Evolutionary conservation across 2,797 vertebrate species (phyloP), one percentile per base, ranked within the genome.

Genomic region (Siniperca obscura): DNA sequence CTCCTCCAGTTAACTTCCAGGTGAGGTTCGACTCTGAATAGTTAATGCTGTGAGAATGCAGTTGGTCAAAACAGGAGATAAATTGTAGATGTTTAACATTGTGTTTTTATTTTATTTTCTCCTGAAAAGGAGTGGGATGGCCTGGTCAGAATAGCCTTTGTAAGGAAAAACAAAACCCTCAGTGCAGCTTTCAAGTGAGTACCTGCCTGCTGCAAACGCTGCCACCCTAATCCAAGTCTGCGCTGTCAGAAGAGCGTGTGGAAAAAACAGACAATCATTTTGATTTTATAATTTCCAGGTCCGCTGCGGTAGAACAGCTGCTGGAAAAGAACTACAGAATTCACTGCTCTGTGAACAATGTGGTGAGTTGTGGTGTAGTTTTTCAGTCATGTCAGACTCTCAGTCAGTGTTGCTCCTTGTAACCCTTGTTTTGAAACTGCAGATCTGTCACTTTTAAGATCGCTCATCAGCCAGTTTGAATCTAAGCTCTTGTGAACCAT

Each of bases 151-250:
- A 98, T 99, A 89, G 97, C 97, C 25, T 99, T 99, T 89, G 97
- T 99, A 70, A 96, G 98, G 88, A 99, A 99, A 94, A 99, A 99
- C 94, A 99, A 99, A 96, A 99, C 98, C 2, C 96, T 99, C 2
- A 95, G 90, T 36, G 97, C 98, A 82, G 95, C 95, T 69, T 99
- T 99, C 93, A 99, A 99, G 98, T 99, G 95, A 97, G 98, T 96
- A 66, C 2, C 61, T 25, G 9, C 7, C 38, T 22, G 2, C 73
- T 57, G 42, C 21, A 46, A 68, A 65, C 1, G 10, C 27, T 13
- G 19, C 9, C 22, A 6, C 19, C 19, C 19, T 13, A 22, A 59
- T 60, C 34, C 7, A 30, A 50, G 16, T 40, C 14, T 17, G 16
- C 22, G 65, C 0, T 38, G 6, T 66, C 13, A 50, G 55, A 42